Conservation (phyloP, 2,797 vertebrate genomes). For the Enteromius anoplus region DNA sequence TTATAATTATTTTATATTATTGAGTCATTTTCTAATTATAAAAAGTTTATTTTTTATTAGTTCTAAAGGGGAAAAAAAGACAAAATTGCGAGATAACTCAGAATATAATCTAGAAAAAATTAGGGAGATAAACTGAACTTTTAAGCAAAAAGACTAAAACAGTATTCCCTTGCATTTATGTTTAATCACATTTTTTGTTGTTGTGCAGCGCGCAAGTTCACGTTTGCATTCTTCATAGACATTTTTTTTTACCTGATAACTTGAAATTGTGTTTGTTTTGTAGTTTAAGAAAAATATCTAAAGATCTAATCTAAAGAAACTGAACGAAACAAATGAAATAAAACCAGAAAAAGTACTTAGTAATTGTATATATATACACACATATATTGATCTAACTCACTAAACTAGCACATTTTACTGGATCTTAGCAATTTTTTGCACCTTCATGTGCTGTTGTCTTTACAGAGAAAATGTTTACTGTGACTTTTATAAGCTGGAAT, state of each 20-base stretch:
- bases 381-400: background rate
- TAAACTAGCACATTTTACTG: background rate
- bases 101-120: background rate
- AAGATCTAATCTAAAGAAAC: background rate
- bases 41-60: background rate
- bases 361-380: background rate
- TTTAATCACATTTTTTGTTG: too few relatives aligned
- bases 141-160: too few relatives aligned
- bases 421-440: background rate
- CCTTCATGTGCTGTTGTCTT: conserved; percentile 14
- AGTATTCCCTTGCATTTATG: too few relatives aligned
- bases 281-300: background rate
- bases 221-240: background rate
- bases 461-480: conserved; percentile 26
- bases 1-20: too few relatives aligned
- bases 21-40: background rate
- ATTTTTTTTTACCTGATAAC: background rate
- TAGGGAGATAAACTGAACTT: background rate
- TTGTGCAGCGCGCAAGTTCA: too few relatives aligned
- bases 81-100: background rate
- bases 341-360: background rate
- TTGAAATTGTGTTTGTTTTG: background rate
- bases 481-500: conserved; percentile 19
- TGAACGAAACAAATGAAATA: background rate
- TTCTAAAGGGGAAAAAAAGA: background rate